Base-by-base conservation (phyloP, 2,113 vertebrate species). In the Stictonetta naevosa region DNA sequence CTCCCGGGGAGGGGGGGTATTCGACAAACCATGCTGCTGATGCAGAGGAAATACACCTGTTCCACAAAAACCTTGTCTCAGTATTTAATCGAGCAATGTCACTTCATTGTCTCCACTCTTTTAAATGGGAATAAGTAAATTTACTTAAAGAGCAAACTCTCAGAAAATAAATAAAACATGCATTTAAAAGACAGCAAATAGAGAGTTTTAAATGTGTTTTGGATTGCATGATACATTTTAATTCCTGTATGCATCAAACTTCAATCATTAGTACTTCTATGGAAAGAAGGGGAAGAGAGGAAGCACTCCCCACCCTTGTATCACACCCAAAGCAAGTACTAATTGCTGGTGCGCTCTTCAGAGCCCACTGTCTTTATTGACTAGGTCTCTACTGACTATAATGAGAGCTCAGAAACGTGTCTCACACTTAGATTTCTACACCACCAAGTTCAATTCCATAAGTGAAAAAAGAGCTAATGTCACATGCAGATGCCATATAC, bases 41-140 rank as follows among this genome's bases (percentile, higher is more conserved):
- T 8, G 8, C 23, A 69, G 26, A 69, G 33, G 14, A 87, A 73
- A 69, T 14, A 44, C 2, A 53, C 2, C 1, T 0, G 0, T 34
- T 52, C 25, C 52, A 58, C 20, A 34, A 26, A 36, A 25, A 20
- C 22, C 10, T 19, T 10, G 34, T 18, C 36, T 64, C 53, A 55
- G 38, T 33, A 46, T 13, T 60, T 48, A 83, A 77, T 13, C 2
- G 1, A 56, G 34, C 2, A 0, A 23, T 6, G 11, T 3, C 31
- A 52, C 33, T 86, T 63, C 6, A 74, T 77, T 4, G 8, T 50
- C 10, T n/a, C 7, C 9, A 12, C 11, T 88, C 50, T 55, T 86
- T 81, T 33, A 55, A 6, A 44, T 3, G 5, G 7, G 5, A 87
- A 87, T 22, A 17, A 78, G 10, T 29, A 48, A 20, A 60, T 10